These are phyloP conservation scores for Allolobophora icterica DNA, from an alignment of 2,888 invertebrate genomes.

Conservation along the genomic window DNA sequence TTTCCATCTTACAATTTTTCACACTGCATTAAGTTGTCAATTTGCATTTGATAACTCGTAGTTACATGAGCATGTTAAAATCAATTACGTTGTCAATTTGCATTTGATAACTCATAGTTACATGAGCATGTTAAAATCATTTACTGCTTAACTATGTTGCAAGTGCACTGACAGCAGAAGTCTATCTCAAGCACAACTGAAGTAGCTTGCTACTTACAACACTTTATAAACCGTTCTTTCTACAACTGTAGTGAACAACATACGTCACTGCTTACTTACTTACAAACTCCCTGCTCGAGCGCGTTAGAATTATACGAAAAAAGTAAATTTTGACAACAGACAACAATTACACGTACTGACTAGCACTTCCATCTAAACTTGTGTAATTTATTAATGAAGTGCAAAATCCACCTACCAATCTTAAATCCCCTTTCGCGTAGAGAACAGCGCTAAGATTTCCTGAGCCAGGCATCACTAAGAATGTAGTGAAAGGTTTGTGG, in stretches of 20 bases:
- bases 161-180: too few species aligned
- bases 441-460: conserved; percentile 58
- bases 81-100: neutral
- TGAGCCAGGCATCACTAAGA: neutral
- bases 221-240: too few species aligned
- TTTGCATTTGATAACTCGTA: neutral
- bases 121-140: too few species aligned
- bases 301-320: too few species aligned
- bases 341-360: neutral
- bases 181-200: too few species aligned
- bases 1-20: neutral
- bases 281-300: too few species aligned
- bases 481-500: neutral
- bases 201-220: too few species aligned
- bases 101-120: too few species aligned
- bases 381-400: neutral
- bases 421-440: conserved; percentile 55
- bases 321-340: too few species aligned
- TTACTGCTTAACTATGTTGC: too few species aligned
- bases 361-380: neutral
- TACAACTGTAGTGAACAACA: too few species aligned
- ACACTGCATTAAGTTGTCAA: neutral
- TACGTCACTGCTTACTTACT: too few species aligned
- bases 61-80: neutral
- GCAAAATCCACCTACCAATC: conserved; percentile 51